phyloP scores from a whole-genome alignment of 2,797 vertebrate species.

The Enteromius fasciolatus region DNA sequence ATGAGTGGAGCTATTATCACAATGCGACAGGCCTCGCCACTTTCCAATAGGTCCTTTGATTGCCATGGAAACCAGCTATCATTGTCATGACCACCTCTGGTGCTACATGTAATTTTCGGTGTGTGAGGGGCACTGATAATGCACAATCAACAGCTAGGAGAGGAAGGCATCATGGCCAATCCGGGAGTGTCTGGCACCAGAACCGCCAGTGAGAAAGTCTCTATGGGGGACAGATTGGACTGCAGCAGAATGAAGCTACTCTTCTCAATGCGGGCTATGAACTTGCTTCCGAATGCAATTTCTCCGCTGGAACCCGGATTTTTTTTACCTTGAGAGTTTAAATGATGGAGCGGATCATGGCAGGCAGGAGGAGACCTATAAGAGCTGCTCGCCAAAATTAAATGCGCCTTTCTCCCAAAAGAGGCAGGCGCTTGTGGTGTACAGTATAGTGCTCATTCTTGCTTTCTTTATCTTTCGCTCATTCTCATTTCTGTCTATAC shows the following conservation, averaged over 20 bases:
- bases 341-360: slow-evolving; percentile 37
- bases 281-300: slow-evolving; percentile 55
- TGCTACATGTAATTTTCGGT: slow-evolving; percentile 79
- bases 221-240: slow-evolving; percentile 51
- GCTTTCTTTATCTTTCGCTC: slow-evolving; percentile 23
- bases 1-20: slow-evolving; percentile 83
- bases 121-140: slow-evolving; percentile 86
- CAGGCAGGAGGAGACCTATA: slow-evolving; percentile 21
- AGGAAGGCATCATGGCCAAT: slow-evolving; percentile 75
- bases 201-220: slow-evolving; percentile 44
- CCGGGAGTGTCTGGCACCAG: slow-evolving; percentile 56
- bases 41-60: slow-evolving; percentile 79
- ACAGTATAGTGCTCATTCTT: slow-evolving; percentile 12
- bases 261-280: slow-evolving; percentile 36
- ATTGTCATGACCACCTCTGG: slow-evolving; percentile 84
- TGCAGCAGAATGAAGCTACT: slow-evolving; percentile 47
- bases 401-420: slow-evolving; percentile 33
- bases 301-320: slow-evolving; percentile 39
- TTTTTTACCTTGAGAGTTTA: slow-evolving; percentile 38
- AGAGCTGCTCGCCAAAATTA: slow-evolving; percentile 26
- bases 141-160: slow-evolving; percentile 82
- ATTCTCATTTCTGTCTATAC: not conserved
- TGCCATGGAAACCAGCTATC: slow-evolving; percentile 83
- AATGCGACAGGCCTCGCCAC: slow-evolving; percentile 78
- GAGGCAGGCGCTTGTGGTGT: slow-evolving; percentile 21